phyloP scores from a whole-genome alignment of 2,888 invertebrate genomes.

The Agrotis exclamationis region DNA sequence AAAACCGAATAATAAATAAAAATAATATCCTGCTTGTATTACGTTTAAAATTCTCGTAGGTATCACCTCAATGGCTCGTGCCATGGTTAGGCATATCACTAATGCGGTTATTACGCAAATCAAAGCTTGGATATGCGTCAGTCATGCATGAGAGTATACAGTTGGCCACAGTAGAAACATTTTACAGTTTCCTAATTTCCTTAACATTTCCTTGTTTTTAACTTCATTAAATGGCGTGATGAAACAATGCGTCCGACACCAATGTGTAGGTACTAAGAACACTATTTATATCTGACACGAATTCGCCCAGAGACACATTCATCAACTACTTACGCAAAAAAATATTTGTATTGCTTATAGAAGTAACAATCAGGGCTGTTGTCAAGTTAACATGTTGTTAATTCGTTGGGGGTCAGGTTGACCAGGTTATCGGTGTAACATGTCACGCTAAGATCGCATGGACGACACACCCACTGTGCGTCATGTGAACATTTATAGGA shows the following conservation, averaged over 20 bases:
- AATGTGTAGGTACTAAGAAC: slow-evolving; percentile 3
- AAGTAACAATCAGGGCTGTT: slow-evolving; percentile 43
- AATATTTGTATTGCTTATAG: slow-evolving; percentile 45
- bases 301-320: slow-evolving; percentile 12
- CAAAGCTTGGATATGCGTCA: slow-evolving; percentile 13
- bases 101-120: slow-evolving; percentile 29
- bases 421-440: slow-evolving; percentile 45
- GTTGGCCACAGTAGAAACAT: slow-evolving; percentile 8
- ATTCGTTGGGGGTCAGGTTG: slow-evolving; percentile 71
- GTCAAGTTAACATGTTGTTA: slow-evolving; percentile 71
- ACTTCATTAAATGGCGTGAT: slow-evolving; percentile 4
- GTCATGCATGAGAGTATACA: slow-evolving; percentile 15
- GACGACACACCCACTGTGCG: slow-evolving; percentile 64
- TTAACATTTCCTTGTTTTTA: slow-evolving; percentile 6
- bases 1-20: too few species aligned
- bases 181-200: slow-evolving; percentile 28
- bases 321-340: slow-evolving; percentile 42
- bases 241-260: slow-evolving; percentile 29
- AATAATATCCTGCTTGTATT: background rate
- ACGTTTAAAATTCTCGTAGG: background rate
- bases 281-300: slow-evolving; percentile 29
- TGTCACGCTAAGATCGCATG: slow-evolving; percentile 56
- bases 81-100: background rate
- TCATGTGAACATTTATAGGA: slow-evolving; percentile 44
- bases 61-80: slow-evolving; percentile 9